These are phyloP conservation scores for Scopus umbretta DNA, from an alignment of 2,113 vertebrate genomes.

Conservation along the genomic window DNA sequence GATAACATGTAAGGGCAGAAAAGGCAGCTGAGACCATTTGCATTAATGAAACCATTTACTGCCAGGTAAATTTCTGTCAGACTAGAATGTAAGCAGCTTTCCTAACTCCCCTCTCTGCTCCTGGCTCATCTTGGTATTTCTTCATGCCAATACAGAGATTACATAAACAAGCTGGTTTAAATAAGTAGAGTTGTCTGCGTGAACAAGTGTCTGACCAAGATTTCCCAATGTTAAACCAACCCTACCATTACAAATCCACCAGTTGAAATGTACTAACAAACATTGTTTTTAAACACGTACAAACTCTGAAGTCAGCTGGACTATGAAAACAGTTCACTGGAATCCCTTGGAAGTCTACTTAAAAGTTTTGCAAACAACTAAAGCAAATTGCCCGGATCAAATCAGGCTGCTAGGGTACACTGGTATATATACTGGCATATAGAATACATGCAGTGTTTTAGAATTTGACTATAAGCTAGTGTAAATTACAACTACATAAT, in stretches of 20 bases:
- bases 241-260: background rate
- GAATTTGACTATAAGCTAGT: background rate
- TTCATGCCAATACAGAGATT: background rate
- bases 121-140: background rate
- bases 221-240: constrained; percentile 11
- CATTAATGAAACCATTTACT: background rate
- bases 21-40: background rate
- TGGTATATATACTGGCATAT: background rate
- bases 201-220: constrained; percentile 11
- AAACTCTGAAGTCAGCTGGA: background rate
- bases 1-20: background rate
- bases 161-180: constrained; percentile 14
- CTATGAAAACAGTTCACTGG: background rate
- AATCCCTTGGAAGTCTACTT: background rate
- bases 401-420: background rate
- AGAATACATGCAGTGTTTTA: background rate
- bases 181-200: constrained; percentile 17
- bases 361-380: background rate
- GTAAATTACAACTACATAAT: background rate
- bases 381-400: background rate
- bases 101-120: background rate
- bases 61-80: background rate
- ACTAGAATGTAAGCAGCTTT: background rate
- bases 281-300: background rate
- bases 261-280: background rate